Percentiles rank a stretch among this genome's conserved stretches.
phyloP scores from a whole-genome alignment of 1,140 invertebrate species.

The Brachionus koreanus region DNA sequence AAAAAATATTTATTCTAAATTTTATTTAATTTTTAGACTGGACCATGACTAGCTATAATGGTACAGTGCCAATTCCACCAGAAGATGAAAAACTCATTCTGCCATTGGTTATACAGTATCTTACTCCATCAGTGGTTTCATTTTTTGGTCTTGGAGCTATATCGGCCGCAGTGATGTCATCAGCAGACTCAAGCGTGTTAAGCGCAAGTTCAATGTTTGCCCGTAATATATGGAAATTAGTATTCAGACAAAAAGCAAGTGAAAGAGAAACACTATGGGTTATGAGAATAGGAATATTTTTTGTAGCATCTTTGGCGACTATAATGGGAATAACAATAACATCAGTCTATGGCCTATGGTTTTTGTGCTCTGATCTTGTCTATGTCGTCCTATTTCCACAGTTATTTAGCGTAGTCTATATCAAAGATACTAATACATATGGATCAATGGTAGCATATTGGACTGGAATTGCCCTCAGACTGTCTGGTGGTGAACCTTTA shows the following conservation, averaged over 20 bases:
- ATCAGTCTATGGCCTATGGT: slow-evolving; percentile 93
- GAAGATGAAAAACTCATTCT: slow-evolving; percentile 85
- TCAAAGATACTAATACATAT: slow-evolving; percentile 81
- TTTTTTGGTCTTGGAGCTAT: slow-evolving; percentile 97
- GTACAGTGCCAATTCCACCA: slow-evolving; percentile 65
- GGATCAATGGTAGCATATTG: slow-evolving; percentile 79
- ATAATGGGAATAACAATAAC: slow-evolving; percentile 92
- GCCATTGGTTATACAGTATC: slow-evolving; percentile 89
- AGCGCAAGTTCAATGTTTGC: slow-evolving; percentile 97
- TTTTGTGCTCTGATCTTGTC: slow-evolving; percentile 89
- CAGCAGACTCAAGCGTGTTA: slow-evolving; percentile 91
- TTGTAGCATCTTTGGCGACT: slow-evolving; percentile 85
- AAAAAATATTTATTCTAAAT: too few relatives aligned
- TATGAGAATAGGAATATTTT: slow-evolving; percentile 84
- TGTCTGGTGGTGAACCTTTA: slow-evolving; percentile 79
- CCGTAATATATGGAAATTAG: slow-evolving; percentile 91
- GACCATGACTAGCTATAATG: slow-evolving; percentile 78
- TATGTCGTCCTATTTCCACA: slow-evolving; percentile 97
- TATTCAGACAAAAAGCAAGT: slow-evolving; percentile 87
- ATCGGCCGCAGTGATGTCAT: slow-evolving; percentile 95
- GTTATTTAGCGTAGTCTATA: slow-evolving; percentile 93
- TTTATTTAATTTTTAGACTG: slow-evolving; percentile 66
- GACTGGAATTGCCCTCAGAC: slow-evolving; percentile 76
- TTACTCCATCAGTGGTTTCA: slow-evolving; percentile 83
- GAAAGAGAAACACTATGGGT: slow-evolving; percentile 97